Evolutionary conservation across 2,888 invertebrate species (phyloP), one percentile per base, ranked within the genome.

Genomic region (Leptopilina syphax): DNA sequence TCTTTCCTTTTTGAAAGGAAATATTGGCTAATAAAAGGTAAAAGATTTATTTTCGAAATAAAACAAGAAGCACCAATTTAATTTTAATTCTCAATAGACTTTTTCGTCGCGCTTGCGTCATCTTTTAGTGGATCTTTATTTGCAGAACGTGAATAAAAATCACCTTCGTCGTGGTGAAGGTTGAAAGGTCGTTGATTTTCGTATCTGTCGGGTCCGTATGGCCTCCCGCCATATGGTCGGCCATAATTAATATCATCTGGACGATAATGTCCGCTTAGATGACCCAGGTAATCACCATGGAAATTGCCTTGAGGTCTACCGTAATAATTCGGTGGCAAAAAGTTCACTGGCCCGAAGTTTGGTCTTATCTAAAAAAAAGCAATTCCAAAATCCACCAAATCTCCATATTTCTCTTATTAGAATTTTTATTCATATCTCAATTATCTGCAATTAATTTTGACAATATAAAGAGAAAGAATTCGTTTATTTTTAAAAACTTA

Each of bases 301-400:
- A 79, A 82, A 65, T 77, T 84, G 79, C 82, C 81, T n/a, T 83
- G 83, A 8, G 87, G 86, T 73, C 85, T 86, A 70, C 83, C 88
- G 82, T 88, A 84, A 84, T 88, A 85, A 85, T 86, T 86, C 63
- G 83, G 79, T 41, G 84, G 84, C 54, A 65, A 83, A 79, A 87
- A 87, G 77, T 81, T 78, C 47, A 78, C 80, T 41, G 86, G 83
- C 13, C 86, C 85, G 65, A 84, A 85, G 78, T 85, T 78, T 18
- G 87, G 85, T 8, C 78, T 44, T 67, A 78, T 82, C 86, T 86
- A 18, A 12, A n/a, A 78, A 77, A 77, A 24, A 66, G 76, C 57
- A 57, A 77, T 66, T 8, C 44, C 13, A n/a, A 18, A 44, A 44
- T 65, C 9, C 13, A 34, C 41, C 34, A 12, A 13, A 34, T 41